These are phyloP conservation scores for Gopherus evgoodei DNA, from an alignment of 2,113 vertebrate genomes.

Conservation along the genomic window DNA sequence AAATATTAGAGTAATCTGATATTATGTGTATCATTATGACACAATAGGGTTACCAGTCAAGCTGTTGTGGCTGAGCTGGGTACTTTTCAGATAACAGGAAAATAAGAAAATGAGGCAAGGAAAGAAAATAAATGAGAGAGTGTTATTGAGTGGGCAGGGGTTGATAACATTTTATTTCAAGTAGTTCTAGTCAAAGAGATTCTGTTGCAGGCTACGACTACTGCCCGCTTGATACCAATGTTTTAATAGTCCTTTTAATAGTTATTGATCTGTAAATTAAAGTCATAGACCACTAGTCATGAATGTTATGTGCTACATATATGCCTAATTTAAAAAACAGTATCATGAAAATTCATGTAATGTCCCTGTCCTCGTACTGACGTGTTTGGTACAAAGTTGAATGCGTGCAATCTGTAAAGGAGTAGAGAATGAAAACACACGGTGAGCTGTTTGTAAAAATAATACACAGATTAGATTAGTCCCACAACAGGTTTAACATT, in stretches of 20 bases:
- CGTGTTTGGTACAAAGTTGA: background rate
- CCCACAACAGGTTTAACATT: background rate
- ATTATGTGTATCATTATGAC: background rate
- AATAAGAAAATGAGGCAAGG: background rate
- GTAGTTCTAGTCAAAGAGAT: slow-evolving; percentile 29
- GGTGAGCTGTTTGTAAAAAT: background rate
- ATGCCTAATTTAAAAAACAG: background rate
- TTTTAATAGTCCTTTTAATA: background rate
- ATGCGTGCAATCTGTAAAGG: background rate
- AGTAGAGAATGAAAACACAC: slow-evolving; percentile 2
- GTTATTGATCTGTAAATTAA: background rate
- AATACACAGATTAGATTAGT: background rate
- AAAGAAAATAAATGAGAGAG: background rate
- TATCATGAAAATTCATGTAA: background rate
- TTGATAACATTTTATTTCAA: slow-evolving; percentile 41
- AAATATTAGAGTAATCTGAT: background rate
- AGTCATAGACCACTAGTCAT: background rate
- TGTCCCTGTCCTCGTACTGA: background rate
- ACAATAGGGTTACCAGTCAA: background rate
- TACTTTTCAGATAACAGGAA: background rate
- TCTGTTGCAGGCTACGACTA: background rate
- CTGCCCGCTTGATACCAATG: background rate
- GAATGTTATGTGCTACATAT: background rate
- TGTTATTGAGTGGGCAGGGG: background rate
- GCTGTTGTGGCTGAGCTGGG: background rate